Conservation (phyloP, 2,113 vertebrate species). For the Sinosuthora webbiana region DNA sequence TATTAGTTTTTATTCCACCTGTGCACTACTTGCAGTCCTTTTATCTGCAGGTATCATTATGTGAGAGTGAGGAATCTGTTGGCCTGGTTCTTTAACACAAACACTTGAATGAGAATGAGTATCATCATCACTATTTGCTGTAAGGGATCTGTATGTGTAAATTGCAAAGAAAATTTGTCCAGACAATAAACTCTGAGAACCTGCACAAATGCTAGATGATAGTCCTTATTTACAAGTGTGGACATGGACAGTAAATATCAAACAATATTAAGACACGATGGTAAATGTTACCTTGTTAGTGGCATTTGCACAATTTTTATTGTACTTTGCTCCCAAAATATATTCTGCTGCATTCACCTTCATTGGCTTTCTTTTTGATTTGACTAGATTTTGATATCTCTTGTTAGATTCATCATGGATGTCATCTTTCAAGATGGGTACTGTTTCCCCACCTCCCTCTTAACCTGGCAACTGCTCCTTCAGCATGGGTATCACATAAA, state of each 20-base stretch:
- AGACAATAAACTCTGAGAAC: neutral
- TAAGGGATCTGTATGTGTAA: neutral
- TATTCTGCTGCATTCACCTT: neutral
- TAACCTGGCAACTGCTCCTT: neutral
- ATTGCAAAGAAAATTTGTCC: neutral
- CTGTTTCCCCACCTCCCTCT: neutral
- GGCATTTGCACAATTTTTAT: conserved; percentile 60
- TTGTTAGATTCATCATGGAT: neutral
- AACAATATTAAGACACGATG: neutral
- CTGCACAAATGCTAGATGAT: conserved; percentile 5
- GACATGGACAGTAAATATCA: conserved; percentile 25
- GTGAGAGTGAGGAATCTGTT: neutral
- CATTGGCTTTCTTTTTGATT: neutral
- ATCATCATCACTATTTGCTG: neutral
- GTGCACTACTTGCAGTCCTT: neutral
- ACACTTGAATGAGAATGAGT: neutral
- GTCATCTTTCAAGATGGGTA: neutral
- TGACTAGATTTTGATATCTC: neutral
- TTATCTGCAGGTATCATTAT: neutral
- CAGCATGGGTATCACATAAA: neutral
- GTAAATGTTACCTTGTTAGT: conserved; percentile 55
- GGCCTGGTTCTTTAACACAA: neutral
- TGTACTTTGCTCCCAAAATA: neutral
- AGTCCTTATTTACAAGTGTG: conserved; percentile 19
- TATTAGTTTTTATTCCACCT: neutral